Conservation (phyloP, 2,113 vertebrate genomes). For the Pollachius pollachius region DNA sequence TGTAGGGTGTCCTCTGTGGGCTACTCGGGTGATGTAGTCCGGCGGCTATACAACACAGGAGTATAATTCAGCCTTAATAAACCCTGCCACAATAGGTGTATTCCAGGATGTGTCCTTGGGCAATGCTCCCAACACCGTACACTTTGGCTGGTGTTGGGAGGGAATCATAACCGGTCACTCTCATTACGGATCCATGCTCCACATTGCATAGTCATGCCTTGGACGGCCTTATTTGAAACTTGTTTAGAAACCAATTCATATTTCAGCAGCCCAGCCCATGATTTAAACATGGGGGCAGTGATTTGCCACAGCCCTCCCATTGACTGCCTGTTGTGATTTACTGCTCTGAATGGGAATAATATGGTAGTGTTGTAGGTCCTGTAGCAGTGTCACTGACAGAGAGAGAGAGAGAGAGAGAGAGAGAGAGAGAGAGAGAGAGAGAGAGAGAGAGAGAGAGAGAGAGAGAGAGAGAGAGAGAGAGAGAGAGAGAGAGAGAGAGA, state of each 20-base stretch:
- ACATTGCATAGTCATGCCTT: background rate
- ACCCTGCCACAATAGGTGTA: too few relatives aligned
- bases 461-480: too few relatives aligned
- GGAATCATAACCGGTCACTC: background rate
- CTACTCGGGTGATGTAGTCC: too few relatives aligned
- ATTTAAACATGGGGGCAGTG: conserved; percentile 38
- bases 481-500: background rate
- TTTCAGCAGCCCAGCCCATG: conserved; percentile 42
- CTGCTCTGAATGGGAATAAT: background rate
- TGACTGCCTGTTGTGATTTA: conserved; percentile 2
- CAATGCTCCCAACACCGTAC: background rate
- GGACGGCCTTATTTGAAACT: conserved; percentile 29
- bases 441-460: too few relatives aligned
- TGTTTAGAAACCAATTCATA: conserved; percentile 39
- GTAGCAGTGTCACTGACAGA: background rate
- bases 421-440: too few relatives aligned
- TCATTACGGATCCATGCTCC: background rate
- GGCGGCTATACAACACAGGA: too few relatives aligned
- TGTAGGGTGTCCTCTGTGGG: too few relatives aligned
- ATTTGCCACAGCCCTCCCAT: conserved; percentile 24
- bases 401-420: too few relatives aligned
- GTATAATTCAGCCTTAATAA: too few relatives aligned
- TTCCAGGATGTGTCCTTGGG: too few relatives aligned
- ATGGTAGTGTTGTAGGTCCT: background rate
- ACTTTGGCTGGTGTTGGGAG: conserved; percentile 4